phyloP scores from a whole-genome alignment of 2,797 vertebrate genomes.

The Parauchenoglanis punctatus region DNA sequence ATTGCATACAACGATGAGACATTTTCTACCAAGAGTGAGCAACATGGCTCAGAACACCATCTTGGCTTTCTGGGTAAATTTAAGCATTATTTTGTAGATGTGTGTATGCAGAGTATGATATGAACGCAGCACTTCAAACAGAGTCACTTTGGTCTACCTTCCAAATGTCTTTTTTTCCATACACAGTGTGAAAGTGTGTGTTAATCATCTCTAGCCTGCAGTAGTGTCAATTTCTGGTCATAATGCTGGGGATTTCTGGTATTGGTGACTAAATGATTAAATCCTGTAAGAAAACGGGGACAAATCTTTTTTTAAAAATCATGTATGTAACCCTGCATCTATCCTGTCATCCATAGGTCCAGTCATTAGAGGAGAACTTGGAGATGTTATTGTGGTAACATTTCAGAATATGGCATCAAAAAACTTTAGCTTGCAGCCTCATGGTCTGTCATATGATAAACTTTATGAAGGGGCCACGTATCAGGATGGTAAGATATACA shows the following conservation, averaged over 20 bases:
- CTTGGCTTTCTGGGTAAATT: slow-evolving; percentile 83
- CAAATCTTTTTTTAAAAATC: background rate
- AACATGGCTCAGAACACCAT: slow-evolving; percentile 68
- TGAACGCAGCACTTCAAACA: background rate
- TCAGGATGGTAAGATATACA: slow-evolving; percentile 68
- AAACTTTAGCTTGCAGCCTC: slow-evolving; percentile 79
- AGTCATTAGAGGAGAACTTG: slow-evolving; percentile 79
- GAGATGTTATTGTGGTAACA: slow-evolving; percentile 73
- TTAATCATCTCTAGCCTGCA: background rate
- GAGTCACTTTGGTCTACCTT: background rate
- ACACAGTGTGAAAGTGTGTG: background rate
- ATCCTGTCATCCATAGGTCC: slow-evolving; percentile 67
- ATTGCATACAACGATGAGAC: slow-evolving; percentile 72
- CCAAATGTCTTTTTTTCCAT: background rate
- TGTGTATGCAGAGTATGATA: background rate
- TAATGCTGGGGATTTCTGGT: background rate
- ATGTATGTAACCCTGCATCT: background rate
- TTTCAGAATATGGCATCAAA: slow-evolving; percentile 78
- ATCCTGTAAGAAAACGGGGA: background rate
- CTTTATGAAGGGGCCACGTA: slow-evolving; percentile 71
- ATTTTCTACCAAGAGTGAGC: slow-evolving; percentile 68
- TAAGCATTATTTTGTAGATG: background rate
- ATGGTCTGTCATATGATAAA: slow-evolving; percentile 78
- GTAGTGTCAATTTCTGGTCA: background rate
- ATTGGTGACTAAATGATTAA: background rate